Base-by-base conservation (phyloP, 2,888 invertebrate genomes). In the Onchidella celtica region DNA sequence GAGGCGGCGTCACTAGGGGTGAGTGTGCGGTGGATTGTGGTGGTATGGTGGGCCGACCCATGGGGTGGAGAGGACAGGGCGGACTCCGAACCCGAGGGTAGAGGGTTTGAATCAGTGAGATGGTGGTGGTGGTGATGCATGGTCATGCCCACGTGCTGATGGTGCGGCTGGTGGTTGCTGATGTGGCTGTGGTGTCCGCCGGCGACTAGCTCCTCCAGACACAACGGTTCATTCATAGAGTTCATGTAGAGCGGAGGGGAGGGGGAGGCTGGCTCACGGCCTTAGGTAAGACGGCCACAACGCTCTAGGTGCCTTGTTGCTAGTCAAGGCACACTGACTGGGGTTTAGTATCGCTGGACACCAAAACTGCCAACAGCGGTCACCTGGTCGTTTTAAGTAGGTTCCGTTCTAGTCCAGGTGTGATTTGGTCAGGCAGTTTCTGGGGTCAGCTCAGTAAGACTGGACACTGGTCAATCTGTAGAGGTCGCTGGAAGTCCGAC, bases 221-320 rank as follows among this genome's bases (percentile, higher is more conserved):
- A 89, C 86, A 90, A 79, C 27, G 88, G 84, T 40, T 90, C 90
- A 85, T 88, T 87, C 85, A 90, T 82, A 83, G 89, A 83, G 90
- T 91, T 89, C 90, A 90, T 91, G 85, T 90, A 90, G 89, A 87
- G 47, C 47, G 6, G 47, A 47, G n/a, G n/a, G n/a, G n/a, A n/a
- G n/a, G n/a, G n/a, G n/a, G n/a, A n/a, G n/a, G n/a, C n/a, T n/a
- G n/a, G n/a, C n/a, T n/a, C n/a, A n/a, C n/a, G n/a, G n/a, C n/a
- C n/a, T n/a, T n/a, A n/a, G n/a, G n/a, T n/a, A n/a, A n/a, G n/a
- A n/a, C n/a, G n/a, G n/a, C n/a, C n/a, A n/a, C n/a, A n/a, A n/a
- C n/a, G n/a, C n/a, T n/a, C n/a, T n/a, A n/a, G n/a, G n/a, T n/a
- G n/a, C n/a, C n/a, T n/a, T n/a, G n/a, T n/a, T n/a, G n/a, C n/a